Conservation (phyloP, 2,113 vertebrate species). For the Candoia aspera region DNA sequence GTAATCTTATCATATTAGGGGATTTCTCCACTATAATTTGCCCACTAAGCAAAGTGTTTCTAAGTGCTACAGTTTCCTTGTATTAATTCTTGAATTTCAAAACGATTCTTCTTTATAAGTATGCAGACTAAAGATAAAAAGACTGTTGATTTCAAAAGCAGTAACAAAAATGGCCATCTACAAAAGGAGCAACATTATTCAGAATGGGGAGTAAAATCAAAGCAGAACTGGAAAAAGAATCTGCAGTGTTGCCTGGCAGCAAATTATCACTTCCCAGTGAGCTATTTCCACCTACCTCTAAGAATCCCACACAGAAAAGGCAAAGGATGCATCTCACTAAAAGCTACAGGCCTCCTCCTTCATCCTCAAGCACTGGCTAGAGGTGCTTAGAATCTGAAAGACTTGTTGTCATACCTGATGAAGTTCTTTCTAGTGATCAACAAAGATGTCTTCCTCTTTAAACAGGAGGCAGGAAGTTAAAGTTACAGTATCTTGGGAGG, state of each 20-base stretch:
- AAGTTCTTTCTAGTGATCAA: not conserved
- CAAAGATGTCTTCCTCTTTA: conserved; percentile 10
- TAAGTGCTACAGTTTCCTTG: not conserved
- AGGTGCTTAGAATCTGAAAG: not conserved
- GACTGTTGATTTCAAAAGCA: conserved; percentile 16
- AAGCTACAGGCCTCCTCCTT: conserved; percentile 14
- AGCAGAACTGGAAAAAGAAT: conserved; percentile 33
- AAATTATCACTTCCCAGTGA: conserved; percentile 61
- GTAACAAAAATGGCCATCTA: conserved; percentile 40
- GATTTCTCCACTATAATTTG: not conserved
- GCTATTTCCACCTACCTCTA: conserved; percentile 55
- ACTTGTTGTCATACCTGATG: not conserved
- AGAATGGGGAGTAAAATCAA: conserved; percentile 50
- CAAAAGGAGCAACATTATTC: conserved; percentile 24
- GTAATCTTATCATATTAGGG: not conserved
- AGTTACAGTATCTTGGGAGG: not conserved
- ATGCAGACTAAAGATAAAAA: conserved; percentile 1
- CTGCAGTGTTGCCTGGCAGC: conserved; percentile 66
- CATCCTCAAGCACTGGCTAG: not conserved
- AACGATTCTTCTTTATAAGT: not conserved
- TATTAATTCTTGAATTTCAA: not conserved
- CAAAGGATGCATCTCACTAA: conserved; percentile 12
- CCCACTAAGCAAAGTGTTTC: not conserved
- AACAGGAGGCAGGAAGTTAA: not conserved
- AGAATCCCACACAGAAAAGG: conserved; percentile 56